A percentile compares a stretch with the other conserved stretches of the same genome.
Evolutionary conservation across 2,113 vertebrate species (phyloP).

Genomic region (Antennarius striatus): DNA sequence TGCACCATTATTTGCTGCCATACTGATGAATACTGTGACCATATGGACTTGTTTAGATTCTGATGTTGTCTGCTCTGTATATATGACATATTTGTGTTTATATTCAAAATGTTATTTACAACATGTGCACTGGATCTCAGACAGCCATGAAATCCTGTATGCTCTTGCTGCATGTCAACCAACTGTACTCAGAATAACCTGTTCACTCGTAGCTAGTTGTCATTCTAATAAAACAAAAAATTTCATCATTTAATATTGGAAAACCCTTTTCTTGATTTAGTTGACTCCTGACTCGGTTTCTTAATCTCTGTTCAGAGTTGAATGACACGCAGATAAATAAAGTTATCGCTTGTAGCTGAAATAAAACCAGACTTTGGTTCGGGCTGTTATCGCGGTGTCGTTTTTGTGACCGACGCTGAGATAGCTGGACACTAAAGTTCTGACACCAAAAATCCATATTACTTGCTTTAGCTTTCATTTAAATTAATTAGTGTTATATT

Average conservation of each 20-base stretch:
- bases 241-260: background rate
- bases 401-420: too few species aligned
- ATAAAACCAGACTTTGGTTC: background rate
- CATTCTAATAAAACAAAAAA: slow-evolving; percentile 57
- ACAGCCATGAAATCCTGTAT: slow-evolving; percentile 20
- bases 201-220: slow-evolving; percentile 30
- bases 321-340: background rate
- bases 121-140: slow-evolving; percentile 28
- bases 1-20: slow-evolving; percentile 16
- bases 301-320: background rate
- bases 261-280: background rate
- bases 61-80: slow-evolving; percentile 4
- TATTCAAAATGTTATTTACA: slow-evolving; percentile 20
- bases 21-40: slow-evolving; percentile 34
- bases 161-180: slow-evolving; percentile 62
- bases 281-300: background rate
- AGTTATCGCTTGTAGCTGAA: background rate
- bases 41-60: slow-evolving; percentile 16
- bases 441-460: too few species aligned
- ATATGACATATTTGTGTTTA: slow-evolving; percentile 12
- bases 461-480: too few species aligned
- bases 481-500: too few species aligned
- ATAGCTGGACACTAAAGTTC: too few species aligned
- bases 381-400: background rate
- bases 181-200: slow-evolving; percentile 38